Percentiles rank a stretch among this genome's conserved stretches.
Conservation (phyloP, 2,888 invertebrate species). For the Formica aserva region DNA sequence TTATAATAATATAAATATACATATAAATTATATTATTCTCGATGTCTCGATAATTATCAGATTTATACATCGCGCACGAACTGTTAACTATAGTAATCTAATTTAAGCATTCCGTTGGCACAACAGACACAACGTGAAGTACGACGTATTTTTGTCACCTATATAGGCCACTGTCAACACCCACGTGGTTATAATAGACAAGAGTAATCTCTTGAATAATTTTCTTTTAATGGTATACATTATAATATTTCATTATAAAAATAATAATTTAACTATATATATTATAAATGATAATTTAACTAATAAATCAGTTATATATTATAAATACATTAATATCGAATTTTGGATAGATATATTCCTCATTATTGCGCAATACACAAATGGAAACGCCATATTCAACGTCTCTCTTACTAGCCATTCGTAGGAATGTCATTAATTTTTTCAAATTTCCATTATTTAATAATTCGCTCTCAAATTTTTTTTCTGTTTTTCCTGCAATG, state of each 20-base stretch:
- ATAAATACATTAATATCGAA: not conserved
- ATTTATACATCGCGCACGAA: conserved; percentile 15
- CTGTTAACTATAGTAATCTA: conserved; percentile 22
- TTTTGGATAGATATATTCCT: not conserved
- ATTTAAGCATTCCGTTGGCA: conserved; percentile 30
- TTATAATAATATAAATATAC: not conserved
- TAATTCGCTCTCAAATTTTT: not conserved
- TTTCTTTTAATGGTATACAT: not conserved
- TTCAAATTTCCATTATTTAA: not conserved
- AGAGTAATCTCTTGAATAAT: conserved; percentile 12
- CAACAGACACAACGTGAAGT: not conserved
- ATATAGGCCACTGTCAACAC: conserved; percentile 67
- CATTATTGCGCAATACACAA: conserved; percentile 22
- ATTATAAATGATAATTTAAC: not conserved
- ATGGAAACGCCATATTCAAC: conserved; percentile 30
- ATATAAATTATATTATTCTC: not conserved
- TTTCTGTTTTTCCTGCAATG: not conserved
- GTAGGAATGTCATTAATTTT: not conserved
- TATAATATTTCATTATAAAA: not conserved
- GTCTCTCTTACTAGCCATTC: not conserved
- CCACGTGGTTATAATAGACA: conserved; percentile 63
- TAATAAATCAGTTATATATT: not conserved
- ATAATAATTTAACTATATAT: not conserved
- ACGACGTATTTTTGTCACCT: conserved; percentile 66
- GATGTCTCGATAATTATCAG: conserved; percentile 16